These are phyloP conservation scores for Syrphus vitripennis DNA, from an alignment of 2,888 invertebrate genomes.

Conservation along the genomic window DNA sequence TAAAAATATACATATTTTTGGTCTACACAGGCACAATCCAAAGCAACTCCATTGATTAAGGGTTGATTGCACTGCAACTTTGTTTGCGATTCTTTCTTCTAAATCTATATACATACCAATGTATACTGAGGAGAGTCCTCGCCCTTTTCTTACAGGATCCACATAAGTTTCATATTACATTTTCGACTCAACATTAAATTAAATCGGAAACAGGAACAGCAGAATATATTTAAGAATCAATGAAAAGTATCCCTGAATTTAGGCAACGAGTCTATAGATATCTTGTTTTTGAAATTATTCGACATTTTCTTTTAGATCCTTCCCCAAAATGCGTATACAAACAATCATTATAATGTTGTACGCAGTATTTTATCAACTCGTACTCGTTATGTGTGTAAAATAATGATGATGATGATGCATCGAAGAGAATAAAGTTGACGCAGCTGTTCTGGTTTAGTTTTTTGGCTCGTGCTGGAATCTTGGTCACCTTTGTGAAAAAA, in stretches of 20 bases:
- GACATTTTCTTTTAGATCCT: background rate
- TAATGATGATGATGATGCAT: slow-evolving; percentile 66
- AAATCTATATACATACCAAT: background rate
- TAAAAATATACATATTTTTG: background rate
- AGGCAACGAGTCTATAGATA: slow-evolving; percentile 6
- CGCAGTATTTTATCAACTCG: background rate
- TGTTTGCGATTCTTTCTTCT: slow-evolving; percentile 42
- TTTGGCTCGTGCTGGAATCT: slow-evolving; percentile 70
- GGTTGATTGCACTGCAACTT: slow-evolving; percentile 68
- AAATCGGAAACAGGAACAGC: slow-evolving; percentile 41
- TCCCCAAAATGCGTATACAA: slow-evolving; percentile 19
- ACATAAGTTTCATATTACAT: slow-evolving; percentile 55
- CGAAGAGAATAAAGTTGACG: slow-evolving; percentile 60
- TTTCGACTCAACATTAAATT: background rate
- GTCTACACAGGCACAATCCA: slow-evolving; percentile 48
- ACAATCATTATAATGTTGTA: slow-evolving; percentile 1
- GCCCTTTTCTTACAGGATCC: slow-evolving; percentile 3
- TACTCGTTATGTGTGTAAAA: slow-evolving; percentile 23
- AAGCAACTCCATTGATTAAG: slow-evolving; percentile 46
- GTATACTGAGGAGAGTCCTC: background rate
- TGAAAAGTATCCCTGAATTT: slow-evolving; percentile 40
- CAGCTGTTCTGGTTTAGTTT: slow-evolving; percentile 56
- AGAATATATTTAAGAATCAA: slow-evolving; percentile 29
- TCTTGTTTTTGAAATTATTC: background rate
- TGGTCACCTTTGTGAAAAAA: slow-evolving; percentile 56